Conservation (phyloP, 2,113 vertebrate genomes). For the Mixornis gularis region DNA sequence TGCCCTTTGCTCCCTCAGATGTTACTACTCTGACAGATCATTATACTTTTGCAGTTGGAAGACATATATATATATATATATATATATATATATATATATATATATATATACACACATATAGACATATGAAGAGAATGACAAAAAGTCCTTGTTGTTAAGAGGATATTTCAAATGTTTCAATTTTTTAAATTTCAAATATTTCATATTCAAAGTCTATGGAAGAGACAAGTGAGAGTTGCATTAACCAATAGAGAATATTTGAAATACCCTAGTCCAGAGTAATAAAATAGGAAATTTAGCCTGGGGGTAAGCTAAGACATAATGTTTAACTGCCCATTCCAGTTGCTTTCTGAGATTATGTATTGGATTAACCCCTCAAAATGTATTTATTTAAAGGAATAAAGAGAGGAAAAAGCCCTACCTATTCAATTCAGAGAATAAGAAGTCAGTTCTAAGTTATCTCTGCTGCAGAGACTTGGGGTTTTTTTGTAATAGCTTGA, state of each 20-base stretch:
- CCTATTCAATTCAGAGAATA: not conserved
- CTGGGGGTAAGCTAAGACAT: not conserved
- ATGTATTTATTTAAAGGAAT: not conserved
- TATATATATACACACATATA: not conserved
- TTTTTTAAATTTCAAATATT: not conserved
- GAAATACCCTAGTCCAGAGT: not conserved
- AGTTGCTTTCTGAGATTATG: not conserved
- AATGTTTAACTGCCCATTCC: not conserved
- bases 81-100: rapidly evolving
- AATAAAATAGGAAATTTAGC: not conserved
- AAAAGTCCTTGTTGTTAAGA: not conserved
- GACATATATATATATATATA: not conserved
- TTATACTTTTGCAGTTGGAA: not conserved
- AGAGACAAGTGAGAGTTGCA: not conserved
- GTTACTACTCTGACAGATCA: not conserved
- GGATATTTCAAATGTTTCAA: not conserved
- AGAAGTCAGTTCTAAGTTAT: not conserved
- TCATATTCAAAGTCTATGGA: not conserved
- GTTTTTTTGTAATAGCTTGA: not conserved
- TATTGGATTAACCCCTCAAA: not conserved
- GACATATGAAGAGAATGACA: not conserved
- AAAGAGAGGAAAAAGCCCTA: not conserved
- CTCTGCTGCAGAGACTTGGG: not conserved
- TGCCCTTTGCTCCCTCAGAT: not conserved
- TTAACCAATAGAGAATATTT: not conserved